These are phyloP conservation scores for Falco naumanni DNA, from an alignment of 2,797 vertebrate genomes.

Conservation along the genomic window DNA sequence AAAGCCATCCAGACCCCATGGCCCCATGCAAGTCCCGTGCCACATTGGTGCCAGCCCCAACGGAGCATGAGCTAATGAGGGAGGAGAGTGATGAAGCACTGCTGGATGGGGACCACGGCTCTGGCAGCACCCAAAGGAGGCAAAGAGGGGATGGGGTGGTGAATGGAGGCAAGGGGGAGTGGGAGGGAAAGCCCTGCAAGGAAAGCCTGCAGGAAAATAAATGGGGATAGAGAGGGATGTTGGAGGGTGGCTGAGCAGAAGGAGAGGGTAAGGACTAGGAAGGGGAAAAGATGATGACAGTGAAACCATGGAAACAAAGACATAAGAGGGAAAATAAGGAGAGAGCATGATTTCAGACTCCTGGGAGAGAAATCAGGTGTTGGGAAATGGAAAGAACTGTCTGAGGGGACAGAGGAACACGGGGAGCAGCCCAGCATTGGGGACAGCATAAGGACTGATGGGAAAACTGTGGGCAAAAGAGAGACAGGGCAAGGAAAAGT, in stretches of 20 bases:
- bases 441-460: neutral
- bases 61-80: neutral
- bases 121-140: neutral
- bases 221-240: neutral
- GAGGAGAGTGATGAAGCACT: neutral
- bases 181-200: fast-evolving
- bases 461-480: neutral
- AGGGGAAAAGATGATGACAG: neutral
- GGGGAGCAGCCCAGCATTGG: fast-evolving
- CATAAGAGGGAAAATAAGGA: neutral
- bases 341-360: neutral
- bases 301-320: neutral
- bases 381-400: neutral
- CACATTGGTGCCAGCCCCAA: neutral
- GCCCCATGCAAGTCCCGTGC: neutral
- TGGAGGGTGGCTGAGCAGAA: neutral
- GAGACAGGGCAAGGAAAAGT: neutral
- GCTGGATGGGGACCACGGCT: neutral
- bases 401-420: fast-evolving
- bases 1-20: fast-evolving
- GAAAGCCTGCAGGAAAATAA: neutral
- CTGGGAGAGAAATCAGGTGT: neutral
- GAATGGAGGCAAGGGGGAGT: neutral
- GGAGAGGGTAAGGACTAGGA: neutral
- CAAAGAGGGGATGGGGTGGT: neutral